These are phyloP conservation scores for Hirtodrosophila histrioides DNA, from an alignment of 2,888 invertebrate genomes.

Conservation along the genomic window DNA sequence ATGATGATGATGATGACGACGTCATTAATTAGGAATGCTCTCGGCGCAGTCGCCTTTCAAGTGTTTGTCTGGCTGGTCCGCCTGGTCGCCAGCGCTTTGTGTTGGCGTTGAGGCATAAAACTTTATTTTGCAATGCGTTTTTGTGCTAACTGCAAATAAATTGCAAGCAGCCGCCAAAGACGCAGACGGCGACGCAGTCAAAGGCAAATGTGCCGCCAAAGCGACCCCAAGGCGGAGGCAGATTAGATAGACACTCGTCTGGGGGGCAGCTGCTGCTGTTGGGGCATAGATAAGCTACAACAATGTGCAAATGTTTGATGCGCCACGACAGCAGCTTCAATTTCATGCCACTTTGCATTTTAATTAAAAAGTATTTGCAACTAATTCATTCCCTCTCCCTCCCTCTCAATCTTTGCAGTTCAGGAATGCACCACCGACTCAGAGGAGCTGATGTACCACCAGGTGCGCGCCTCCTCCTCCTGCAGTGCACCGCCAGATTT, in stretches of 20 bases:
- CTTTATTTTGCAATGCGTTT: slow-evolving; percentile 58
- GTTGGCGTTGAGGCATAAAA: slow-evolving; percentile 72
- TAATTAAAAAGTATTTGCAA: slow-evolving; percentile 62
- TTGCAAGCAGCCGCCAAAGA: slow-evolving; percentile 52
- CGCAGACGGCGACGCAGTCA: slow-evolving; percentile 42
- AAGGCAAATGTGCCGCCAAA: slow-evolving; percentile 50
- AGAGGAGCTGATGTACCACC: slow-evolving; percentile 88
- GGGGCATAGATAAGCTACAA: slow-evolving; percentile 24
- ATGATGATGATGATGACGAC: slow-evolving; percentile 43
- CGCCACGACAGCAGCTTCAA: slow-evolving; percentile 34
- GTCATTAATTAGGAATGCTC: slow-evolving; percentile 76
- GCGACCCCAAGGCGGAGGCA: slow-evolving; percentile 3
- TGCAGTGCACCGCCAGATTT: slow-evolving; percentile 88
- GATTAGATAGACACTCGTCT: slow-evolving; percentile 28
- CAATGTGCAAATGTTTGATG: slow-evolving; percentile 38
- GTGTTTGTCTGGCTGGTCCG: slow-evolving; percentile 53
- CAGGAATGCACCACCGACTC: slow-evolving; percentile 89
- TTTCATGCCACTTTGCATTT: slow-evolving; percentile 78
- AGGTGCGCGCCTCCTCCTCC: slow-evolving; percentile 86
- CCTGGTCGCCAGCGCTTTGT: slow-evolving; percentile 64
- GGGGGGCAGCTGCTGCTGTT: slow-evolving; percentile 8
- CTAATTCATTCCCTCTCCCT: slow-evolving; percentile 7
- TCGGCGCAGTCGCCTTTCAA: slow-evolving; percentile 66
- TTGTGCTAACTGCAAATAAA: slow-evolving; percentile 75
- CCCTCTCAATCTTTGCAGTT: slow-evolving; percentile 85